Conservation (phyloP, 2,888 invertebrate species). For the Callimorpha dominula region DNA sequence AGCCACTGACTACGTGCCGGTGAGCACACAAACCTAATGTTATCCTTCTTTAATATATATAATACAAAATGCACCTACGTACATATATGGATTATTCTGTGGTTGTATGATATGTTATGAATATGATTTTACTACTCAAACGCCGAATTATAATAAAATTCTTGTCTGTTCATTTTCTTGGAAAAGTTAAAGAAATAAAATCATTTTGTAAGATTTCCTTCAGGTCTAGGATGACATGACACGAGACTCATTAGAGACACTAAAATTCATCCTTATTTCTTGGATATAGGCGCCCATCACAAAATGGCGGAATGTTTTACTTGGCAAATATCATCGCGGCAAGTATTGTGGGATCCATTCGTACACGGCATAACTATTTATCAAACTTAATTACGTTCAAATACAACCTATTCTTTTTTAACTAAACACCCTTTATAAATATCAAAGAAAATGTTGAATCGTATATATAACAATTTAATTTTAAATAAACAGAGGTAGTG, state of each 20-base stretch:
- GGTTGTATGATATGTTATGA: neutral
- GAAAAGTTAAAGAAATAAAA: conserved; percentile 9
- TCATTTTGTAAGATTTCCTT: neutral
- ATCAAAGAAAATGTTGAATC: neutral
- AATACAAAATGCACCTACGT: neutral
- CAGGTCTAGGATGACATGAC: neutral
- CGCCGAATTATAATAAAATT: neutral
- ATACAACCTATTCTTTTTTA: neutral
- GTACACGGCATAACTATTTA: neutral
- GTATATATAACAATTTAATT: neutral
- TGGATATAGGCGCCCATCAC: neutral
- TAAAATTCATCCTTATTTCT: neutral
- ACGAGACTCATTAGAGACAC: neutral
- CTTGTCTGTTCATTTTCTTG: neutral
- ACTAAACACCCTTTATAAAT: neutral
- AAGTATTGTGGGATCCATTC: neutral
- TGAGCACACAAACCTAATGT: neutral
- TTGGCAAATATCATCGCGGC: neutral
- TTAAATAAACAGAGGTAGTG: no score
- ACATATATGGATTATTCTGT: neutral
- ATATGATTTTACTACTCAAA: neutral
- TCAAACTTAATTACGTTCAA: neutral
- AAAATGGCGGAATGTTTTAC: neutral
- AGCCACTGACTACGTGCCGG: conserved; percentile 4
- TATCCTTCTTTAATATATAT: neutral